Percentiles rank a stretch among this genome's conserved stretches.
phyloP scores from a whole-genome alignment of 1,140 invertebrate species.

The Berghia stephanieae region DNA sequence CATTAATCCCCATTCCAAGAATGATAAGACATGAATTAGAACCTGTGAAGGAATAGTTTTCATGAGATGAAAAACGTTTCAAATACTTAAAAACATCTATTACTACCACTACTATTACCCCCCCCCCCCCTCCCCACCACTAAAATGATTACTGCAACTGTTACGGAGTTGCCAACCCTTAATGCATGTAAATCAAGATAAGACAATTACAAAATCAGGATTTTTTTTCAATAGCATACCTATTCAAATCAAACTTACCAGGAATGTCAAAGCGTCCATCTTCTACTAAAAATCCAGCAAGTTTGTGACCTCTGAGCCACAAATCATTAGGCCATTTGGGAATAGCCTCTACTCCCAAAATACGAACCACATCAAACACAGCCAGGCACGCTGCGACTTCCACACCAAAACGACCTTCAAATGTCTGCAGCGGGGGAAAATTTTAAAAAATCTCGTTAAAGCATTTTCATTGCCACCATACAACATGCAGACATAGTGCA shows the following conservation, averaged over 20 bases:
- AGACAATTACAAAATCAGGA: background rate
- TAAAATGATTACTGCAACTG: too few species aligned
- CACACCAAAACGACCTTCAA: slow-evolving; percentile 26
- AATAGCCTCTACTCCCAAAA: slow-evolving; percentile 38
- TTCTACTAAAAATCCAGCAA: slow-evolving; percentile 47
- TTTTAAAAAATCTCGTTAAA: background rate
- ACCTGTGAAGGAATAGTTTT: background rate
- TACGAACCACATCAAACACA: slow-evolving; percentile 31
- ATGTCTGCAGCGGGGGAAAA: slow-evolving; percentile 10
- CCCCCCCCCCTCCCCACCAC: too few species aligned
- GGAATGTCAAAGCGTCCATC: slow-evolving; percentile 35
- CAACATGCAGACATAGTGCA: background rate
- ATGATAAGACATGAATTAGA: slow-evolving; percentile 30
- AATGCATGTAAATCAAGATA: background rate
- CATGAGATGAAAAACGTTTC: background rate
- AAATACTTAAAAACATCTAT: background rate
- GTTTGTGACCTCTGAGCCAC: slow-evolving; percentile 54
- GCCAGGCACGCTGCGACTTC: slow-evolving; percentile 44
- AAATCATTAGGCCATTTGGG: slow-evolving; percentile 55
- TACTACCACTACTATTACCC: background rate
- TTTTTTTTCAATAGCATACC: background rate
- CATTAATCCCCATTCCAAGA: slow-evolving; percentile 51
- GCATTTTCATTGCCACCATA: background rate
- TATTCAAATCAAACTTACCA: slow-evolving; percentile 27
- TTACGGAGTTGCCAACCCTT: too few species aligned